Percentiles rank a stretch among this genome's conserved stretches.
These are phyloP conservation scores for Macrobrachium rosenbergii DNA, from an alignment of 1,140 invertebrate species.

Conservation along the genomic window DNA sequence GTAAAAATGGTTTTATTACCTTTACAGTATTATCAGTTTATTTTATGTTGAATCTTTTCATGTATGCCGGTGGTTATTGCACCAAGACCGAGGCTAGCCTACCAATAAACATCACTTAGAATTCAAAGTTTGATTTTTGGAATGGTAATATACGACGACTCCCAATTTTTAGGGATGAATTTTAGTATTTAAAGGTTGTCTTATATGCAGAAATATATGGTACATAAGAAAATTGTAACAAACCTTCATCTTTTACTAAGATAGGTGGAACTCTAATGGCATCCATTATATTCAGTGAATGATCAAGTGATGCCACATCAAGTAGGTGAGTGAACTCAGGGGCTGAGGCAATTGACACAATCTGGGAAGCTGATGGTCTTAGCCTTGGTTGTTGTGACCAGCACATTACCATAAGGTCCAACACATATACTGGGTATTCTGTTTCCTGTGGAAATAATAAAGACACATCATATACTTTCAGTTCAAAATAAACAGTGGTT, in stretches of 20 bases:
- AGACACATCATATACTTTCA: neutral
- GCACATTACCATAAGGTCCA: conserved; percentile 96
- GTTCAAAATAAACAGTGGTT: neutral
- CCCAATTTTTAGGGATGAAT: too few relatives aligned
- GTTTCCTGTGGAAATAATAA: conserved; percentile 70
- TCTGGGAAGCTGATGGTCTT: conserved; percentile 92
- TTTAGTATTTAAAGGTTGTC: too few relatives aligned
- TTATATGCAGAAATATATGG: too few relatives aligned
- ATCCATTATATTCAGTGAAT: conserved; percentile 64
- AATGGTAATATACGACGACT: too few relatives aligned
- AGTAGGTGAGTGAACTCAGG: conserved; percentile 92
- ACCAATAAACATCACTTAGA: too few relatives aligned
- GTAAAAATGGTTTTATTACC: too few relatives aligned
- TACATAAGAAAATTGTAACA: too few relatives aligned
- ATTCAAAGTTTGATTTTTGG: too few relatives aligned
- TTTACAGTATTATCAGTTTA: too few relatives aligned
- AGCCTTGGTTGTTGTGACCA: conserved; percentile 91
- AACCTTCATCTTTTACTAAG: conserved; percentile 47
- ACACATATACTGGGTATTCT: conserved; percentile 88
- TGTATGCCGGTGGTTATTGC: too few relatives aligned
- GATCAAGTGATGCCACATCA: conserved; percentile 79
- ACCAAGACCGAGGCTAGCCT: too few relatives aligned
- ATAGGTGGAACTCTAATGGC: conserved; percentile 59
- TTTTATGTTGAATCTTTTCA: too few relatives aligned
- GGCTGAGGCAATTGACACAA: conserved; percentile 90